Conservation (phyloP, 2,888 invertebrate genomes). For the Temnothorax ravouxi region DNA sequence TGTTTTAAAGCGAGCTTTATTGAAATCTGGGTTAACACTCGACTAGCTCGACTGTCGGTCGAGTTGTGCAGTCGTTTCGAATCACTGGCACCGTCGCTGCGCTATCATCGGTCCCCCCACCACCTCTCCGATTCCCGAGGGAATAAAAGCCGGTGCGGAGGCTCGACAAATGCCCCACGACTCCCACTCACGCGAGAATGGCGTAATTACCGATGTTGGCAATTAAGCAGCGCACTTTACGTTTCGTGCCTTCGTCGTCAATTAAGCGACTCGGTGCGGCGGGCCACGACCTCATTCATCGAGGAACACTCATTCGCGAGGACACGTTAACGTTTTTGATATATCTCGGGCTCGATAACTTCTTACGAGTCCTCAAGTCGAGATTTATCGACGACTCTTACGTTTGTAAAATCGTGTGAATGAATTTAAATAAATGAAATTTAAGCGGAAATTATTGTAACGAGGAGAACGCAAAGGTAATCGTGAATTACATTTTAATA, state of each 20-base stretch:
- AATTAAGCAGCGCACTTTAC: slow-evolving; percentile 78
- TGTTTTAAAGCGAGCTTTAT: slow-evolving; percentile 71
- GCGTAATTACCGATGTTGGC: slow-evolving; percentile 80
- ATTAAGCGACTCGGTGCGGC: slow-evolving; percentile 64
- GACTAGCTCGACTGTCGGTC: slow-evolving; percentile 57
- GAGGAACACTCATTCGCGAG: slow-evolving; percentile 27
- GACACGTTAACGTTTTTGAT: slow-evolving; percentile 24
- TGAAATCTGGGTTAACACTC: slow-evolving; percentile 72
- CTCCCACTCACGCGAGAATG: slow-evolving; percentile 64
- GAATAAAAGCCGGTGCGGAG: slow-evolving; percentile 65
- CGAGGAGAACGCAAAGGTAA: background rate
- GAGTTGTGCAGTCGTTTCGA: slow-evolving; percentile 44
- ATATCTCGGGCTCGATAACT: slow-evolving; percentile 9
- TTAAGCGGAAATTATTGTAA: background rate
- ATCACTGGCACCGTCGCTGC: slow-evolving; percentile 17
- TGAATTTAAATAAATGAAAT: too few relatives aligned
- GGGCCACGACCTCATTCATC: slow-evolving; percentile 13
- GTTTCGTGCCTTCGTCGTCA: slow-evolving; percentile 76
- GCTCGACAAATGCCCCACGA: slow-evolving; percentile 72
- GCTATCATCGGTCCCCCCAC: slow-evolving; percentile 56
- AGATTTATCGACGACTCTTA: background rate
- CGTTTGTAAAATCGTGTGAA: background rate
- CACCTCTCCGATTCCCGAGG: slow-evolving; percentile 51
- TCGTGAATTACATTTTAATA: background rate
- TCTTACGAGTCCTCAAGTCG: background rate